phyloP scores from a whole-genome alignment of 1,140 invertebrate species.

The Lucilia cuprina region DNA sequence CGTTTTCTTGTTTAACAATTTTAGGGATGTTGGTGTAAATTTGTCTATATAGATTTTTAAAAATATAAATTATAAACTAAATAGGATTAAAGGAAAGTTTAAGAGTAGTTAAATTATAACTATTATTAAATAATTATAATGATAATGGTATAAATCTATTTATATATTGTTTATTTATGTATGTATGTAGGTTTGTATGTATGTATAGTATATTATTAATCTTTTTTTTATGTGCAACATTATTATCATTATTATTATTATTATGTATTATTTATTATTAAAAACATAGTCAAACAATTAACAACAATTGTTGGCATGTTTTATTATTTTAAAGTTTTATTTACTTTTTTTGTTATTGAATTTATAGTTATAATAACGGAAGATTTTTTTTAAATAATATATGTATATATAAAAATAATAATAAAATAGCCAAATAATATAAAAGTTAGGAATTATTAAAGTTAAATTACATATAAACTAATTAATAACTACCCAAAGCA shows the following conservation, averaged over 20 bases:
- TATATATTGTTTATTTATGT: not conserved
- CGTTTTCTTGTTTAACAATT: not conserved
- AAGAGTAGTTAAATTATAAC: slow-evolving; percentile 3
- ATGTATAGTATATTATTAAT: too few species aligned
- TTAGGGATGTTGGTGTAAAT: slow-evolving; percentile 19
- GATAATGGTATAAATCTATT: slow-evolving; percentile 3
- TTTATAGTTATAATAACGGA: not conserved
- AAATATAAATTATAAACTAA: slow-evolving; percentile 31
- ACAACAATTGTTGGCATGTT: not conserved
- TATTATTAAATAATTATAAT: slow-evolving; percentile 25
- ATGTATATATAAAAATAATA: not conserved
- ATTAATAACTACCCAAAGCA: not conserved
- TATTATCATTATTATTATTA: not conserved
- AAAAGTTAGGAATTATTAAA: slow-evolving; percentile 3
- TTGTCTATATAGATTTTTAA: slow-evolving; percentile 21
- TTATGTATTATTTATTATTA: too few species aligned
- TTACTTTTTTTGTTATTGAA: not conserved
- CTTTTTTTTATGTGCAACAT: not conserved
- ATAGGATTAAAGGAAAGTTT: slow-evolving; percentile 21
- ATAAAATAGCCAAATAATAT: not conserved
- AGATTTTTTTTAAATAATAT: not conserved
- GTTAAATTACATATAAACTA: not conserved
- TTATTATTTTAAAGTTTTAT: not conserved
- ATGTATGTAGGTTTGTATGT: not conserved
- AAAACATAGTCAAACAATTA: slow-evolving; percentile 11